These are phyloP conservation scores for Apotomis turbidana DNA, from an alignment of 2,888 invertebrate species.

Conservation along the genomic window DNA sequence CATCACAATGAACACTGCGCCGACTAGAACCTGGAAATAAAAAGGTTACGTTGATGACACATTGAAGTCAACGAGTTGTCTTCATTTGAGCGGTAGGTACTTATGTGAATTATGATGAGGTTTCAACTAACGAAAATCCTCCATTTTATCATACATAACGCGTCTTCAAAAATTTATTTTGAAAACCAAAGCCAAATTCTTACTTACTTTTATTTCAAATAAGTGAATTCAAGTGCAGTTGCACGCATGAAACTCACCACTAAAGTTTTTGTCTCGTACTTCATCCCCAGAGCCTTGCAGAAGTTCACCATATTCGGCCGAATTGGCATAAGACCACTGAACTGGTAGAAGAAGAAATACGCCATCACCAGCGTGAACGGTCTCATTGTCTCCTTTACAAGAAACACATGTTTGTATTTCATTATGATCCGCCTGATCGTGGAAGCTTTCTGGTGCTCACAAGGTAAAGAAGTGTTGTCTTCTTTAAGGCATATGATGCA, in stretches of 20 bases:
- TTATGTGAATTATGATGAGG: no score
- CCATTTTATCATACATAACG: no score
- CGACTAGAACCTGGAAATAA: slow-evolving; percentile 66
- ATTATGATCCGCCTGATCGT: slow-evolving; percentile 57
- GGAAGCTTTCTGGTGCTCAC: slow-evolving; percentile 60
- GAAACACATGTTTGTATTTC: slow-evolving; percentile 68
- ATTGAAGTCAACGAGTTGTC: neutral
- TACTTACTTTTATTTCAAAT: no score
- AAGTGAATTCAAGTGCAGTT: no score
- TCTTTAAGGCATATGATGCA: slow-evolving; percentile 69
- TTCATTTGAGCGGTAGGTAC: no score
- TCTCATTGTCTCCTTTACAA: slow-evolving; percentile 79
- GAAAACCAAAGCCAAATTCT: no score
- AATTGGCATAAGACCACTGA: slow-evolving; percentile 78
- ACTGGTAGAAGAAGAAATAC: slow-evolving; percentile 80
- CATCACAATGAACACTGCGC: slow-evolving; percentile 67
- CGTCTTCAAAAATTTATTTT: no score
- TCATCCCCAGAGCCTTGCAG: slow-evolving; percentile 77
- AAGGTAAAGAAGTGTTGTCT: slow-evolving; percentile 54
- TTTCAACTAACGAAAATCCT: no score
- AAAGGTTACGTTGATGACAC: slow-evolving; percentile 9
- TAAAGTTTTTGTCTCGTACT: slow-evolving; percentile 69
- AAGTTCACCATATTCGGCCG: slow-evolving; percentile 83
- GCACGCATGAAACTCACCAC: slow-evolving; percentile 69
- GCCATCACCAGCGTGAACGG: slow-evolving; percentile 80